These are phyloP conservation scores for Orthonyx spaldingii DNA, from an alignment of 2,113 vertebrate genomes.

Conservation along the genomic window DNA sequence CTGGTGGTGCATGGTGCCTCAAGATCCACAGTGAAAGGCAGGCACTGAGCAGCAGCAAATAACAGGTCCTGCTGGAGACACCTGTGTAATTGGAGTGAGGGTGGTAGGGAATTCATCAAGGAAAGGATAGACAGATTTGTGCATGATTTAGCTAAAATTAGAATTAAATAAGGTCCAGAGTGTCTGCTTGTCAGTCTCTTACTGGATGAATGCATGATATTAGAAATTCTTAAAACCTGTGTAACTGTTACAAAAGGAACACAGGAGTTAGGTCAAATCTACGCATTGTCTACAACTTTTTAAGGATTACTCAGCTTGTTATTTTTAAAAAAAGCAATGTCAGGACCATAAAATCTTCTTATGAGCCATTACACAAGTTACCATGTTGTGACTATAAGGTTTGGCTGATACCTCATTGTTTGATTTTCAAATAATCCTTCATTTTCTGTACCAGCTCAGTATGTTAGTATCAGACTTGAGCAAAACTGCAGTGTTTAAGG, in stretches of 20 bases:
- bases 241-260: background rate
- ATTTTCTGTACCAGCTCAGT: background rate
- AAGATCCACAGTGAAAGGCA: background rate
- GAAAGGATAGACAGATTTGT: background rate
- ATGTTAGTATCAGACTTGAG: background rate
- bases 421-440: background rate
- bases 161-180: background rate
- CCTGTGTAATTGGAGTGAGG: background rate
- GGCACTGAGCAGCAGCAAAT: background rate
- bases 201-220: background rate
- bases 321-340: background rate
- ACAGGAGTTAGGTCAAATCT: background rate
- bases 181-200: background rate
- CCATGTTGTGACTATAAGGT: background rate
- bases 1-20: fast-evolving
- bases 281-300: background rate
- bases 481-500: background rate
- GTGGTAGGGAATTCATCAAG: background rate
- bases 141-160: background rate
- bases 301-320: background rate
- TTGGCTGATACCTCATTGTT: background rate
- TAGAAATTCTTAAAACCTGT: background rate
- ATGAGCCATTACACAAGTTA: background rate
- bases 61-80: background rate
- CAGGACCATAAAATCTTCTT: background rate